Evolutionary conservation across 2,888 invertebrate species (phyloP).

Genomic region (Drosophila ustulata): DNA sequence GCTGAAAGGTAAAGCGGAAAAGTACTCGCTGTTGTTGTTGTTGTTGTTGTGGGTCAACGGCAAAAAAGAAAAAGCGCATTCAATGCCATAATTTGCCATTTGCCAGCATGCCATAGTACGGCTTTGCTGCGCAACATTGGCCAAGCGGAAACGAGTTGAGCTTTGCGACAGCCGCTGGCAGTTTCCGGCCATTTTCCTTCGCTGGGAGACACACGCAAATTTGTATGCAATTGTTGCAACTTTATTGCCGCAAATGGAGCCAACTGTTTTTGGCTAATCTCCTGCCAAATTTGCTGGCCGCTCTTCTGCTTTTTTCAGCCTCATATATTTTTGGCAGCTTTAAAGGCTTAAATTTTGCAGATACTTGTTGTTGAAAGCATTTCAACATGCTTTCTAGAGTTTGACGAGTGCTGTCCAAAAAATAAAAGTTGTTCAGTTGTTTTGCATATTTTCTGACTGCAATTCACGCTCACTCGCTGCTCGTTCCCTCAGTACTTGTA

Average conservation of each 20-base stretch:
- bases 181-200: conserved; percentile 55
- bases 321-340: conserved; percentile 18
- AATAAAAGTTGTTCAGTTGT: conserved; percentile 24
- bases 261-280: conserved; percentile 71
- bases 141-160: conserved; percentile 70
- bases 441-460: conserved; percentile 46
- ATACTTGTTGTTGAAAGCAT: background rate
- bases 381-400: conserved; percentile 17
- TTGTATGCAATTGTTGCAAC: conserved; percentile 74
- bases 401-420: conserved; percentile 26
- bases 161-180: conserved; percentile 45
- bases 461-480: conserved; percentile 12
- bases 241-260: conserved; percentile 70
- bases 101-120: conserved; percentile 19
- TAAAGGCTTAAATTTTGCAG: conserved; percentile 16
- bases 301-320: conserved; percentile 5
- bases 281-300: conserved; percentile 67
- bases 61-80: conserved; percentile 10
- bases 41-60: conserved; percentile 3
- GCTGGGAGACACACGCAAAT: conserved; percentile 29
- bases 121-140: conserved; percentile 42
- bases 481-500: conserved; percentile 20
- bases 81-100: conserved; percentile 43
- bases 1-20: conserved; percentile 13
- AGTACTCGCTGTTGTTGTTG: background rate